Percentiles rank a stretch among this genome's conserved stretches.
Evolutionary conservation across 2,888 invertebrate genomes (phyloP).

Genomic region (Cyclophora punctaria): DNA sequence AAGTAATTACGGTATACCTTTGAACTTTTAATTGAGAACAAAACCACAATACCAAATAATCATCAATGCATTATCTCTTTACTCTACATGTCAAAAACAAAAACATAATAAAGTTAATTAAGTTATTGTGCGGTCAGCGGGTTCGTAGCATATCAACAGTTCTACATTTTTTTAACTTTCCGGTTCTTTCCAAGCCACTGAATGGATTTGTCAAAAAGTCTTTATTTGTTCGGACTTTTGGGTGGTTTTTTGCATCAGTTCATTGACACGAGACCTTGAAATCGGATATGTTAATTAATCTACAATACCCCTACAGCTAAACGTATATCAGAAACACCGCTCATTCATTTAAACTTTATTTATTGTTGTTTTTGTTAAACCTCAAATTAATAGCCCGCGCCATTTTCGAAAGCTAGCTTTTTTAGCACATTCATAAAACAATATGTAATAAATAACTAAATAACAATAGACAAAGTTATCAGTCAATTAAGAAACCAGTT

Average conservation of each 20-base stretch:
- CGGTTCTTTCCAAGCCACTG: constrained; percentile 7
- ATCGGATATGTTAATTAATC: not conserved
- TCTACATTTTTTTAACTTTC: not conserved
- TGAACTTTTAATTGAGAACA: no score
- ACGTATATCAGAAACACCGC: no score
- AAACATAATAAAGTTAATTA: not conserved
- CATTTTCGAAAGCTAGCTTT: no score
- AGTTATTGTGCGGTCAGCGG: not conserved
- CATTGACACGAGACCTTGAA: not conserved
- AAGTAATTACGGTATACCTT: no score
- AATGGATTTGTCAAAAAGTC: constrained; percentile 8
- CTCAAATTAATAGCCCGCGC: no score
- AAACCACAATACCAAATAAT: no score
- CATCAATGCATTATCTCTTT: not conserved
- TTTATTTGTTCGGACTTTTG: constrained; percentile 9
- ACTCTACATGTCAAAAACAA: not conserved
- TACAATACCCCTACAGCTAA: not conserved
- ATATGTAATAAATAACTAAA: no score
- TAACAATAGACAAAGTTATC: no score
- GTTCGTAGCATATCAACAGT: not conserved
- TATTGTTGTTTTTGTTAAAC: no score
- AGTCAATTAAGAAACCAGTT: no score
- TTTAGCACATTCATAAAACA: no score
- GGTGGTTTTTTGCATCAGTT: not conserved
- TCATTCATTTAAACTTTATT: no score